phyloP scores from a whole-genome alignment of 2,797 vertebrate genomes.

The Graptemys geographica region DNA sequence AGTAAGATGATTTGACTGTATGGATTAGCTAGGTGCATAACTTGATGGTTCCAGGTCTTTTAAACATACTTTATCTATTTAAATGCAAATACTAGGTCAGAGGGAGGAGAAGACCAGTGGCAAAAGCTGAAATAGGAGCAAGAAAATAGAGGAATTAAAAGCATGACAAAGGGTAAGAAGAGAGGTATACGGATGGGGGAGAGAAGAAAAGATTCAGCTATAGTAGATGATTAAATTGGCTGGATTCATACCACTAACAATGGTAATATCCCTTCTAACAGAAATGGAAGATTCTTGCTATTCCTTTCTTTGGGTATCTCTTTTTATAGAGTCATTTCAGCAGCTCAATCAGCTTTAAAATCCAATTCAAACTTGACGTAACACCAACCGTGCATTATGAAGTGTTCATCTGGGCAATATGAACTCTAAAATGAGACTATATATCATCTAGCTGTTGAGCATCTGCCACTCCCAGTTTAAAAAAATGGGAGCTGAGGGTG shows the following conservation, averaged over 20 bases:
- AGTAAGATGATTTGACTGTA: accelerated
- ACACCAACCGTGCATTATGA: constrained; percentile 25
- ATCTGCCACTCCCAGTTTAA: constrained; percentile 65
- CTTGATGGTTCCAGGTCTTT: neutral
- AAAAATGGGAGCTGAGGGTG: neutral
- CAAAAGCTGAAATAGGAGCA: neutral
- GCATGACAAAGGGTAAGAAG: neutral
- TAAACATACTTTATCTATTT: neutral
- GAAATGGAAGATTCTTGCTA: neutral
- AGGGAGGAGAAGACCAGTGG: neutral
- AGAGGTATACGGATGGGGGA: neutral
- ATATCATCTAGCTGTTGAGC: constrained; percentile 64
- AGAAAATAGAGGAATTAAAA: neutral
- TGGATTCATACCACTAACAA: neutral
- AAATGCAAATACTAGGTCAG: neutral
- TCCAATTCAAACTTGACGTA: constrained; percentile 21
- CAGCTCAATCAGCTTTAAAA: constrained; percentile 23
- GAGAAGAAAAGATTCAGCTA: neutral
- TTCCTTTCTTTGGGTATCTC: neutral
- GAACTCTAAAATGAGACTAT: constrained; percentile 25
- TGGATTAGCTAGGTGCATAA: neutral
- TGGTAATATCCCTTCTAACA: neutral
- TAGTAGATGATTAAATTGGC: neutral
- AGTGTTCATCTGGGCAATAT: constrained; percentile 30
- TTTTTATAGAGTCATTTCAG: constrained; percentile 28